Evolutionary conservation across 2,888 invertebrate genomes (phyloP).

Genomic region (Lagria hirta): DNA sequence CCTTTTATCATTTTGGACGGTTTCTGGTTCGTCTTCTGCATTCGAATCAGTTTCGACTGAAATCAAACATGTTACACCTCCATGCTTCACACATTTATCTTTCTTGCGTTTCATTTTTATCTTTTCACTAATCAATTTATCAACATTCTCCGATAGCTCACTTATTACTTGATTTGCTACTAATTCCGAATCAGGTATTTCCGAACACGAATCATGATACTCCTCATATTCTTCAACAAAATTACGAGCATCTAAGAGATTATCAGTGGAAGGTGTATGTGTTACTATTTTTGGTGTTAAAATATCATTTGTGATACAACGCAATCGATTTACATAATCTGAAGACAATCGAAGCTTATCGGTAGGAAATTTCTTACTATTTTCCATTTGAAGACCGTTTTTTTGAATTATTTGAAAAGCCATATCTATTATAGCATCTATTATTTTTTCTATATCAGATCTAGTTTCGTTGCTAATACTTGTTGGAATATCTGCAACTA

Average conservation of each 20-base stretch:
- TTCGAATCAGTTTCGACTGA: conserved; percentile 52
- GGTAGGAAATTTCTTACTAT: too few species aligned
- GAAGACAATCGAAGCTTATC: conserved; percentile 25
- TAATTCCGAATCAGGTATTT: conserved; percentile 47
- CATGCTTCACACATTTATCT: conserved; percentile 51
- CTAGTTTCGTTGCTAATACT: conserved; percentile 15
- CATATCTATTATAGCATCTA: conserved; percentile 47
- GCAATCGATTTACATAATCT: conserved; percentile 34
- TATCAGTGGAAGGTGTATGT: conserved; percentile 42
- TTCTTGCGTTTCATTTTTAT: conserved; percentile 38
- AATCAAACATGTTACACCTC: conserved; percentile 50
- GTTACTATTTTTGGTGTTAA: conserved; percentile 43
- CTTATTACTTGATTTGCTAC: conserved; percentile 39
- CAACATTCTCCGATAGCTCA: conserved; percentile 39
- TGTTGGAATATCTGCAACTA: conserved; percentile 7
- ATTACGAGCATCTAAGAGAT: conserved; percentile 47
- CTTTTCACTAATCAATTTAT: conserved; percentile 35
- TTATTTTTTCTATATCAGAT: conserved; percentile 9
- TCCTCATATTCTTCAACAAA: conserved; percentile 54
- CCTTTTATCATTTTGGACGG: conserved; percentile 48
- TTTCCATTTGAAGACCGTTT: conserved; percentile 38
- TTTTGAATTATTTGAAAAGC: conserved; percentile 44
- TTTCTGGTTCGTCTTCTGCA: conserved; percentile 51
- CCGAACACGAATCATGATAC: conserved; percentile 52
- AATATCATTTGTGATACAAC: conserved; percentile 44